A percentile compares a stretch with the other conserved stretches of the same genome.
These are phyloP conservation scores for Lepus timidus DNA, from an alignment of 2,113 vertebrate genomes.

Conservation along the genomic window DNA sequence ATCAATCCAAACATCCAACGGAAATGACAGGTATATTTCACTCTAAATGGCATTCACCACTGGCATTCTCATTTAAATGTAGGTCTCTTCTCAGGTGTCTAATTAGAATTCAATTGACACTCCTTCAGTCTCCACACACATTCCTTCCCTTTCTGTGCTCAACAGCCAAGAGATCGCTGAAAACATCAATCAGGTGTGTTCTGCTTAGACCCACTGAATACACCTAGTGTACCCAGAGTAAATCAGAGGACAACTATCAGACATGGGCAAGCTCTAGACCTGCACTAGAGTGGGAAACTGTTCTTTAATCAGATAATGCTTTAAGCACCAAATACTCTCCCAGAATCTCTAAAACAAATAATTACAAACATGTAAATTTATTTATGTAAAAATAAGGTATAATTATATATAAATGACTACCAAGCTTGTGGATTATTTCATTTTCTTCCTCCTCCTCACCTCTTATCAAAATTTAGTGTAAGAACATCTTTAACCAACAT, in stretches of 20 bases:
- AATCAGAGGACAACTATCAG: conserved; percentile 31
- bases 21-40: background rate
- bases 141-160: background rate
- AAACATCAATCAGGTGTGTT: background rate
- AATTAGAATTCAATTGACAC: background rate
- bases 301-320: background rate
- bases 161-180: background rate
- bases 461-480: conserved; percentile 12
- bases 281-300: background rate
- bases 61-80: background rate
- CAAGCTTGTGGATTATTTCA: background rate
- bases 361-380: background rate
- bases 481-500: background rate
- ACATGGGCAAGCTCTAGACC: background rate
- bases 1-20: background rate
- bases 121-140: background rate
- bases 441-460: background rate
- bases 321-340: conserved; percentile 2
- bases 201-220: conserved; percentile 25
- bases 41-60: background rate
- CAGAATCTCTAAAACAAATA: conserved; percentile 20
- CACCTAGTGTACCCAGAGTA: background rate
- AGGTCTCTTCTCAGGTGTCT: background rate
- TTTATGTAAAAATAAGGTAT: background rate
- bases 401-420: background rate